Percentiles rank a stretch among this genome's conserved stretches.
phyloP scores from a whole-genome alignment of 2,888 invertebrate genomes.

The Andrena flavipes region DNA sequence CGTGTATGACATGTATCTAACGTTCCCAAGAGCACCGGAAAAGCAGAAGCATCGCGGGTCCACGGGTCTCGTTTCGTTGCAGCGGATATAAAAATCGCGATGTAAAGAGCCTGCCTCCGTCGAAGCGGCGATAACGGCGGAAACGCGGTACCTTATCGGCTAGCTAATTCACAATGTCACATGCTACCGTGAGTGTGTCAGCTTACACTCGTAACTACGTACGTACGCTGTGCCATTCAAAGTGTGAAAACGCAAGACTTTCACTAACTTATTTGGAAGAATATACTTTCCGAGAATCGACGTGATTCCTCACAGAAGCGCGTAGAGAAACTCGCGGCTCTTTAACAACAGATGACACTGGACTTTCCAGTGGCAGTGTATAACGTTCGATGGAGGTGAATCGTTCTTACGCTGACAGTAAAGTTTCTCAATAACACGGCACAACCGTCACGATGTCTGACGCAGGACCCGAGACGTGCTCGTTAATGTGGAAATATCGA shows the following conservation, averaged over 20 bases:
- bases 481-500: neutral
- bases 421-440: neutral
- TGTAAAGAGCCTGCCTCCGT: conserved; percentile 1
- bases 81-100: no score
- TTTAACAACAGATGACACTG: neutral
- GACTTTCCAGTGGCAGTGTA: neutral
- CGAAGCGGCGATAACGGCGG: conserved; percentile 20
- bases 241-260: neutral
- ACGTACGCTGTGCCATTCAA: neutral
- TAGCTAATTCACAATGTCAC: neutral
- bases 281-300: no score
- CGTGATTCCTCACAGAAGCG: no score
- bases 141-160: conserved; percentile 33
- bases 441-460: neutral
- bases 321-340: neutral
- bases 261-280: no score
- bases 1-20: neutral
- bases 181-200: neutral
- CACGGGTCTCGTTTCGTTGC: neutral
- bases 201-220: neutral
- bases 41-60: neutral
- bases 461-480: neutral
- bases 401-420: conserved; percentile 4
- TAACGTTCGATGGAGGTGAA: neutral
- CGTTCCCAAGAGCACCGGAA: neutral